A percentile compares a stretch with the other conserved stretches of the same genome.
These are phyloP conservation scores for Nemotelus nigrinus DNA, from an alignment of 2,888 invertebrate genomes.

Conservation along the genomic window DNA sequence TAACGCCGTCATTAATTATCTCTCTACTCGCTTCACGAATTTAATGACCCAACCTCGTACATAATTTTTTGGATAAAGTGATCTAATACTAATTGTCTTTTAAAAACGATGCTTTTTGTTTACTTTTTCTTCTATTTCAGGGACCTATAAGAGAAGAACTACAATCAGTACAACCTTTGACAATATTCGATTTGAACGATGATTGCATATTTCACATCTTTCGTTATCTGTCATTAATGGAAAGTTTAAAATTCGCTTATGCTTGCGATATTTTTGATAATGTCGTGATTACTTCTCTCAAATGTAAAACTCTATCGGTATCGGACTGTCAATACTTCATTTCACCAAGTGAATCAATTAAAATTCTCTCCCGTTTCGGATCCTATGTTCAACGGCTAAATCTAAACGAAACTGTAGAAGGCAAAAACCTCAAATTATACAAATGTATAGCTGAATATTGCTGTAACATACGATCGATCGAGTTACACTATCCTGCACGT, in stretches of 20 bases:
- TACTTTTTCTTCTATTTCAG: not conserved
- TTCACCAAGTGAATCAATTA: not conserved
- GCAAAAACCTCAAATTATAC: not conserved
- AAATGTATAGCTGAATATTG: slow-evolving; percentile 25
- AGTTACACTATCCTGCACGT: slow-evolving; percentile 27
- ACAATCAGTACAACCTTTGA: not conserved
- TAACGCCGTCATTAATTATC: too few species aligned
- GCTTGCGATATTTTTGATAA: slow-evolving; percentile 8
- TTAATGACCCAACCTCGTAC: too few species aligned
- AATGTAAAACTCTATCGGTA: slow-evolving; percentile 6
- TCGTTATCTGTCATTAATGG: not conserved
- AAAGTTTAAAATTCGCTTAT: not conserved
- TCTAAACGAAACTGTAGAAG: slow-evolving; percentile 15
- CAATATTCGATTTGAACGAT: slow-evolving; percentile 15
- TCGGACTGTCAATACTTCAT: slow-evolving; percentile 13
- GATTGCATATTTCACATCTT: slow-evolving; percentile 19
- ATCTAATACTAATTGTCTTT: too few species aligned
- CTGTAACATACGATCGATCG: slow-evolving; percentile 13
- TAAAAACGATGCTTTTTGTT: not conserved
- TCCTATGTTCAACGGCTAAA: slow-evolving; percentile 10
- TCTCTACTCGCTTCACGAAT: too few species aligned
- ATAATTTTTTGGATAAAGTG: too few species aligned
- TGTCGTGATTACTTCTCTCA: not conserved
- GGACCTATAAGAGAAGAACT: not conserved
- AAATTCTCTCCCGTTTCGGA: slow-evolving; percentile 13